Percentiles rank a stretch among this genome's conserved stretches.
phyloP scores from a whole-genome alignment of 1,140 invertebrate species.

The Dendroctonus valens region DNA sequence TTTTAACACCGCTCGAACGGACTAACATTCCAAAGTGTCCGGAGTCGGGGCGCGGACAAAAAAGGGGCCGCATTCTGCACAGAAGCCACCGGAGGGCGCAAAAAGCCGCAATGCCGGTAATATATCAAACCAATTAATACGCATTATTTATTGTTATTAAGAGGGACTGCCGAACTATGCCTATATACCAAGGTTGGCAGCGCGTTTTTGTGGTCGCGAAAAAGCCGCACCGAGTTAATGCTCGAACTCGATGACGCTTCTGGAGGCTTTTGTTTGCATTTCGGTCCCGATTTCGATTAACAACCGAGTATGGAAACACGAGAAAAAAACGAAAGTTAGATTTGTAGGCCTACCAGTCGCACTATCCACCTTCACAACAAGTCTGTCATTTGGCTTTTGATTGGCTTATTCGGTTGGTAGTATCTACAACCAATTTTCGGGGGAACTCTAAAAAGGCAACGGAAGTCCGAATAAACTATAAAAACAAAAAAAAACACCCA shows the following conservation, averaged over 20 bases:
- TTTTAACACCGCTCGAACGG: constrained; percentile 19
- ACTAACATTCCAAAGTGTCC: constrained; percentile 11
- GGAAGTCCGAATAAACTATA: no score
- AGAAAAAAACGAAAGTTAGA: no score
- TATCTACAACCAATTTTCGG: no score
- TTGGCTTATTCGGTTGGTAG: no score
- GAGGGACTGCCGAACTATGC: constrained; percentile 30
- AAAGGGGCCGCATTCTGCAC: constrained; percentile 14
- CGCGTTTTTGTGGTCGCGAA: constrained; percentile 12
- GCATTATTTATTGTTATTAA: constrained; percentile 34
- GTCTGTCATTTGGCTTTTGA: no score
- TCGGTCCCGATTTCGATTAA: background rate
- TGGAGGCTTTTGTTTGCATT: constrained; percentile 24
- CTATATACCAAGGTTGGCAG: constrained; percentile 1
- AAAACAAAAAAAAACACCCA: no score
- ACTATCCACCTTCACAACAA: no score
- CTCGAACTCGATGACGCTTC: constrained; percentile 17
- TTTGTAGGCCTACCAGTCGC: no score
- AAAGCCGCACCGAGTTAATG: constrained; percentile 26
- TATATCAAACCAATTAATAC: constrained; percentile 35
- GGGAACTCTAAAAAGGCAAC: no score
- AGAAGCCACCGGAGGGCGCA: constrained; percentile 15
- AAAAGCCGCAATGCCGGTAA: constrained; percentile 25
- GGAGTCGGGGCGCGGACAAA: background rate
- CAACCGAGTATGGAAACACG: no score